A percentile compares a stretch with the other conserved stretches of the same genome.
Conservation (phyloP, 2,888 invertebrate species). For the Deladenus siricidicola region DNA sequence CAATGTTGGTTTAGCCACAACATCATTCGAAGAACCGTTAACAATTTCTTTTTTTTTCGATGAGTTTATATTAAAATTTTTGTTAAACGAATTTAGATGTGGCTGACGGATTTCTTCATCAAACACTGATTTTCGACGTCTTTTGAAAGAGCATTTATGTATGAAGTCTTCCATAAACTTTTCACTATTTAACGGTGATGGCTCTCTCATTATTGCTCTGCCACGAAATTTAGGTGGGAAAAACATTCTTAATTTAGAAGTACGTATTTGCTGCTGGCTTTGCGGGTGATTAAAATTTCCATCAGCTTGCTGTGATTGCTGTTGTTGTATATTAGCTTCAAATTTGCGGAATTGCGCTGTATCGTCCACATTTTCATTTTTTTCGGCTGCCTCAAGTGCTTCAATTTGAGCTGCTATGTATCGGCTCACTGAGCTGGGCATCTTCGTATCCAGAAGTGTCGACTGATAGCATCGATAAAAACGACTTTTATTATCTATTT, state of each 20-base stretch:
- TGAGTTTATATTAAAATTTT: not conserved
- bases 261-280: no score
- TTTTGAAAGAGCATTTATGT: not conserved
- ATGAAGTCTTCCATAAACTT: not conserved
- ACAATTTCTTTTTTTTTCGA: not conserved
- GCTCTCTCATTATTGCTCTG: not conserved
- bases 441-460: no score
- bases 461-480: not conserved
- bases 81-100: not conserved
- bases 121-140: constrained; percentile 1
- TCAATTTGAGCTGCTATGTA: constrained; percentile 11
- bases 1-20: no score
- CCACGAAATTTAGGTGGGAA: no score
- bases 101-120: constrained; percentile 8
- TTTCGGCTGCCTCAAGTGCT: constrained; percentile 1
- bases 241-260: no score
- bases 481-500: not conserved
- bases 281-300: not conserved
- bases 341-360: no score
- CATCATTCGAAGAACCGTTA: not conserved
- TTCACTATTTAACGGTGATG: no score
- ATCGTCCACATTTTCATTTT: not conserved
- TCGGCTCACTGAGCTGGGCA: not conserved
- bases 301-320: no score
- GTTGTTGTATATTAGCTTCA: no score